Conservation (phyloP, 2,888 invertebrate genomes). For the Polydesmus complanatus region DNA sequence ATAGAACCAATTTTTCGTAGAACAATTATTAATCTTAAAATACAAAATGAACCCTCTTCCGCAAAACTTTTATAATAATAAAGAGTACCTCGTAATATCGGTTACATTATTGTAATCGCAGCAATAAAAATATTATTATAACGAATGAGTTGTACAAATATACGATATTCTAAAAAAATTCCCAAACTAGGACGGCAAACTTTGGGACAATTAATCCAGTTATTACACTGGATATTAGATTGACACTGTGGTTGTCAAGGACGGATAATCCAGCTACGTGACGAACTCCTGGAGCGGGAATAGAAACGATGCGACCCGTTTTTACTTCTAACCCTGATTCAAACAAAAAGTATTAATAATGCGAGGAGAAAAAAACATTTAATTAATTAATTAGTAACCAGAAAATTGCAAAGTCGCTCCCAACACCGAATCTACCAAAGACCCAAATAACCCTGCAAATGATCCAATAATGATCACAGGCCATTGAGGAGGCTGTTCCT, state of each 20-base stretch:
- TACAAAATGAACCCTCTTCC: no score
- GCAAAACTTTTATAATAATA: no score
- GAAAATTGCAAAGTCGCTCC: conserved; percentile 79
- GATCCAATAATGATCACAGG: conserved; percentile 58
- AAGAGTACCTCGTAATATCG: no score
- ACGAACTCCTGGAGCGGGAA: conserved; percentile 50
- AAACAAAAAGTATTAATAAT: conserved; percentile 8
- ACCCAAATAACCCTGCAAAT: conserved; percentile 61
- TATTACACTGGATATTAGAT: conserved; percentile 61
- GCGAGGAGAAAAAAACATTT: background rate
- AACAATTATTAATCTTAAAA: no score
- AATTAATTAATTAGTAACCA: conserved; percentile 37
- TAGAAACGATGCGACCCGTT: conserved; percentile 53
- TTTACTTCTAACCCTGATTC: conserved; percentile 47
- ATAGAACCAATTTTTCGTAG: no score
- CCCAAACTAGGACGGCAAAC: conserved; percentile 44
- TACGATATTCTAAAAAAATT: no score
- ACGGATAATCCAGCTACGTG: conserved; percentile 61
- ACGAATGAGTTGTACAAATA: no score
- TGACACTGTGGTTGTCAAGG: conserved; percentile 76
- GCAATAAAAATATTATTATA: no score
- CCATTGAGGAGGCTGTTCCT: conserved; percentile 41
- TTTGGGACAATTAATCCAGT: conserved; percentile 56
- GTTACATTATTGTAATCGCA: no score
- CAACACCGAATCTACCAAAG: conserved; percentile 63